Percentiles rank a stretch among this genome's conserved stretches.
phyloP scores from a whole-genome alignment of 1,140 invertebrate species.

The Neoseiulus cucumeris region DNA sequence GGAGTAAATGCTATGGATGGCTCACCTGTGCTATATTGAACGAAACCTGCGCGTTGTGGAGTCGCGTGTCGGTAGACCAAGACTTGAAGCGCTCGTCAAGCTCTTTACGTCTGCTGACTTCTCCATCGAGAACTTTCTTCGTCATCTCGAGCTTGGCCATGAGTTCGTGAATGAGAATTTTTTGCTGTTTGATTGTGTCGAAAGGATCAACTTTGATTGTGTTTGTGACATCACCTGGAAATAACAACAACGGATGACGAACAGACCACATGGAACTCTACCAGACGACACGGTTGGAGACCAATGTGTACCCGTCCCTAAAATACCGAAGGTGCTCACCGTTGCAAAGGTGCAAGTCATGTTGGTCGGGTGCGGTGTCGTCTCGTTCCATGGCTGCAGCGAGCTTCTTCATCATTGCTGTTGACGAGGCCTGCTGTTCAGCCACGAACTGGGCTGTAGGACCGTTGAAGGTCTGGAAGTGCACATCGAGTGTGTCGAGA shows the following conservation, averaged over 20 bases:
- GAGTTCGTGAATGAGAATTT: not conserved
- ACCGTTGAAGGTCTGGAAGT: constrained; percentile 12
- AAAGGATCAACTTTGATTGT: not conserved
- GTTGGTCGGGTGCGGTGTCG: not conserved
- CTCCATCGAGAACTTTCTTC: not conserved
- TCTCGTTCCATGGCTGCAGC: constrained; percentile 2
- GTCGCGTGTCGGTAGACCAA: not conserved
- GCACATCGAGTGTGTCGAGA: not conserved
- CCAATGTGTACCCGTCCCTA: too few species aligned
- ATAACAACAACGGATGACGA: too few species aligned
- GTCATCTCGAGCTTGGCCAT: constrained; percentile 5
- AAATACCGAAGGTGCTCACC: too few species aligned
- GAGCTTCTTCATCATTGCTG: constrained; percentile 2
- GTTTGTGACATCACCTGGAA: too few species aligned
- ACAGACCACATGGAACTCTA: too few species aligned
- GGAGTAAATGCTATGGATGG: not conserved
- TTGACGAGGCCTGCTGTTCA: constrained; percentile 3
- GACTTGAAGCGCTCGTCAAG: not conserved
- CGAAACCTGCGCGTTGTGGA: not conserved
- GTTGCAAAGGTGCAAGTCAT: not conserved
- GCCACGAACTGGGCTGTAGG: constrained; percentile 10
- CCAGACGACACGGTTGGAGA: too few species aligned
- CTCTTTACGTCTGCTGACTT: not conserved
- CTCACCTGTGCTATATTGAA: not conserved
- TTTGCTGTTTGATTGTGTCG: constrained; percentile 5